phyloP scores from a whole-genome alignment of 1,140 invertebrate genomes.

The Triops cancriformis region DNA sequence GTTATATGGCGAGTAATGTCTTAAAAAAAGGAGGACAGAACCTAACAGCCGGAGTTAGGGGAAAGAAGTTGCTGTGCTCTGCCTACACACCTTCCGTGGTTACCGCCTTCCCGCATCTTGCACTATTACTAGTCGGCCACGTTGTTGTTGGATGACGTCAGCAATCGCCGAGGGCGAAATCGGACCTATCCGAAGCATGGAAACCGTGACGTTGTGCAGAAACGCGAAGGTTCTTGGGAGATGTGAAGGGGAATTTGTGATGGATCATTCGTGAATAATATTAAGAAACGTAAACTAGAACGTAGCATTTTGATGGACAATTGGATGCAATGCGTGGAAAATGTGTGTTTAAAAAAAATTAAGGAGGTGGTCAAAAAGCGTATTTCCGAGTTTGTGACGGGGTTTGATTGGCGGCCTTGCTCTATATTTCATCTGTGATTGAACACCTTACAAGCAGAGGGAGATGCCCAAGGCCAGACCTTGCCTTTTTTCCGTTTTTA shows the following conservation, averaged over 20 bases:
- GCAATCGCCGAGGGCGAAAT: no score
- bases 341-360: background rate
- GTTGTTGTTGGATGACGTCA: background rate
- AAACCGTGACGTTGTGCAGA: no score
- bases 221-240: background rate
- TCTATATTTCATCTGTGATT: constrained; percentile 8
- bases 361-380: background rate
- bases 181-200: no score
- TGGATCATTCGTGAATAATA: background rate
- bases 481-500: background rate
- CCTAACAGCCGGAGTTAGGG: background rate
- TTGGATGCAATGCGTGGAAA: background rate
- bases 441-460: constrained; percentile 4
- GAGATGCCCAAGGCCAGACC: constrained; percentile 1
- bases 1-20: no score
- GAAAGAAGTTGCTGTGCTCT: background rate
- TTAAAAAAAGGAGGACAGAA: background rate
- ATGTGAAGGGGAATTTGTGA: background rate
- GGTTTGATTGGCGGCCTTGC: constrained; percentile 12
- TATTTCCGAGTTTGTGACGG: background rate
- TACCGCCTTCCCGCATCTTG: constrained; percentile 7
- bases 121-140: background rate
- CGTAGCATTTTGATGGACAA: background rate
- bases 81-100: constrained; percentile 3
- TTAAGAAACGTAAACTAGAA: background rate